Evolutionary conservation across 2,113 vertebrate genomes (phyloP), one percentile per base, ranked within the genome.

Genomic region (Sialia sialis): DNA sequence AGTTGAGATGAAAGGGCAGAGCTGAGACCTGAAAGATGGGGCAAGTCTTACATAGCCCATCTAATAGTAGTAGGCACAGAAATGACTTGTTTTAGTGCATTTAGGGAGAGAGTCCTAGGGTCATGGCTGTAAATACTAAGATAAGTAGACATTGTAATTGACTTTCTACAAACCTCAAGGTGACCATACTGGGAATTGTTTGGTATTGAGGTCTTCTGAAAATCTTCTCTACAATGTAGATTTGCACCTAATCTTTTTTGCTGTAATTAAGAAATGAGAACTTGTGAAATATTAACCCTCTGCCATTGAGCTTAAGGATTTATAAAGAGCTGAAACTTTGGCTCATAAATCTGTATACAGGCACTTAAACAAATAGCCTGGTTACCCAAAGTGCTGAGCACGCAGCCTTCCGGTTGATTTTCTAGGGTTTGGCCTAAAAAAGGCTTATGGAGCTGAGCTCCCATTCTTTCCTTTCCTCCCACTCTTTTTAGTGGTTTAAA

Each of bases 361-460:
- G 90, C 92, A 85, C 79, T 96, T 94, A 93, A 91, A 90, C 75
- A 94, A 94, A 94, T 92, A 76, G 70, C 81, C 92, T 92, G 85
- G 82, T 86, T 90, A 92, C 87, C 74, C 81, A 44, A 93, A 96
- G 87, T 79, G 84, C 95, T 93, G 82, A 95, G 81, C 81, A 79
- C 7, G 68, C 82, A 82, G 56, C 81, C 74, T 93, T 89, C 66
- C 0, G 0, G 81, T 75, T 79, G 90, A 54, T 94, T 94, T 93
- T 94, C 54, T 87, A 52, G 54, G 58, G 62, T 94, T 96, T 96
- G 87, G 87, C 69, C 92, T 93, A 84, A 84, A 93, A 94, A 79
- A 60, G 60, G 17, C n/a, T 90, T 93, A 9, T 30, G 52, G 80
- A 93, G 77, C 90, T 84, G 56, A 89, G 52, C 30, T 94, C 30